Conservation (phyloP, 2,888 invertebrate species). For the Zootermopsis nevadensis region DNA sequence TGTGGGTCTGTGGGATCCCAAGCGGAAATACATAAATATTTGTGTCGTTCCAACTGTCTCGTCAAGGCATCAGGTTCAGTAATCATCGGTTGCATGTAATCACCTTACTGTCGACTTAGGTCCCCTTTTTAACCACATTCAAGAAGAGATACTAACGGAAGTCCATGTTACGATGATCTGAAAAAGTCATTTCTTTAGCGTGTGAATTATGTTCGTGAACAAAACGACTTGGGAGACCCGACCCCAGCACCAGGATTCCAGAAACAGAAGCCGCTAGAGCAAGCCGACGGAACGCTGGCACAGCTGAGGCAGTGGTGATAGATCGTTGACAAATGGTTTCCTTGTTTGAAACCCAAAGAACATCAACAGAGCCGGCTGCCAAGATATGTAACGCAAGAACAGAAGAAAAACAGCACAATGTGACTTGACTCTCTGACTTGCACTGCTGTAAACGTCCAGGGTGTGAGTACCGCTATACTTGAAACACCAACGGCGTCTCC, state of each 20-base stretch:
- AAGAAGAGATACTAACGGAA: conserved; percentile 19
- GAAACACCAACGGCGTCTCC: conserved; percentile 39
- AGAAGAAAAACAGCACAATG: conserved; percentile 17
- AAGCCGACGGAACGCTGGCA: background rate
- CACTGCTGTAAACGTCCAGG: background rate
- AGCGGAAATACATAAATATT: conserved; percentile 10
- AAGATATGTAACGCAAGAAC: conserved; percentile 21
- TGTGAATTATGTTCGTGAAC: conserved; percentile 28
- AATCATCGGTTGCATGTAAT: conserved; percentile 25
- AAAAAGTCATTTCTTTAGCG: conserved; percentile 24
- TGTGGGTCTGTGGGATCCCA: background rate
- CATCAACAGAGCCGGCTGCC: conserved; percentile 30
- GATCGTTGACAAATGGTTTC: conserved; percentile 48
- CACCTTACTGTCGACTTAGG: background rate
- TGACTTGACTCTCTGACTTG: background rate
- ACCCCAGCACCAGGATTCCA: background rate
- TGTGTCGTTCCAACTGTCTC: background rate
- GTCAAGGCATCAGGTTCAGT: background rate
- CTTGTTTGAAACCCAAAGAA: conserved; percentile 39
- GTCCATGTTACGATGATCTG: background rate
- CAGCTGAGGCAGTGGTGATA: conserved; percentile 45
- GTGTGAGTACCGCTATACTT: conserved; percentile 24
- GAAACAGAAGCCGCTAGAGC: conserved; percentile 25
- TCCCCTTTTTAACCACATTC: background rate
- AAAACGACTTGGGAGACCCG: background rate